Evolutionary conservation across 2,888 invertebrate species (phyloP).

Genomic region (Yponomeuta cagnagella): DNA sequence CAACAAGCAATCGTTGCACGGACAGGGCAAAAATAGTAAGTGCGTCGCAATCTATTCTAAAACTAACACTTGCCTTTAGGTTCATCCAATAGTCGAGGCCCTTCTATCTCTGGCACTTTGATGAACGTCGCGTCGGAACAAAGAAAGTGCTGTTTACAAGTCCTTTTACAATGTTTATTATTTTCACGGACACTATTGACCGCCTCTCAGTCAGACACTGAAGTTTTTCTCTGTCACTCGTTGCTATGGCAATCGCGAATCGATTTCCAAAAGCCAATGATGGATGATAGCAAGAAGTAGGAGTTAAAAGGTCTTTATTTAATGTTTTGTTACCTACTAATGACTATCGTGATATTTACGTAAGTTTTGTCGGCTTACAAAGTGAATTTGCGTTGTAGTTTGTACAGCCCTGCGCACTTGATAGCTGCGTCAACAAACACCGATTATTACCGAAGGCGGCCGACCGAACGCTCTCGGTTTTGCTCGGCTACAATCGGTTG

Average conservation of each 20-base stretch:
- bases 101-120: conserved; percentile 56
- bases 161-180: conserved; percentile 27
- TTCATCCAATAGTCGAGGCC: conserved; percentile 69
- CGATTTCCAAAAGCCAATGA: conserved; percentile 40
- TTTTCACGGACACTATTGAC: conserved; percentile 55
- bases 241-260: conserved; percentile 50
- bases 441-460: conserved; percentile 22
- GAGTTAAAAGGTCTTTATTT: conserved; percentile 46
- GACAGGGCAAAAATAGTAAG: neutral
- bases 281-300: conserved; percentile 22
- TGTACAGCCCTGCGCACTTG: conserved; percentile 71
- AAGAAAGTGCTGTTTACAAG: conserved; percentile 32
- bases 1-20: neutral
- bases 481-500: neutral
- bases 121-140: conserved; percentile 43
- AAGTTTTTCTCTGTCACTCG: conserved; percentile 63
- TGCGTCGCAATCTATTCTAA: conserved; percentile 8
- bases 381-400: conserved; percentile 70
- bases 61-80: conserved; percentile 62
- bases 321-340: conserved; percentile 34
- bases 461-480: neutral
- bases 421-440: conserved; percentile 69
- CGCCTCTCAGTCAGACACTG: conserved; percentile 54
- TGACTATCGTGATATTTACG: conserved; percentile 58
- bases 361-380: conserved; percentile 60